phyloP scores from a whole-genome alignment of 2,888 invertebrate genomes.

The Caenorhabditis zanzibari region DNA sequence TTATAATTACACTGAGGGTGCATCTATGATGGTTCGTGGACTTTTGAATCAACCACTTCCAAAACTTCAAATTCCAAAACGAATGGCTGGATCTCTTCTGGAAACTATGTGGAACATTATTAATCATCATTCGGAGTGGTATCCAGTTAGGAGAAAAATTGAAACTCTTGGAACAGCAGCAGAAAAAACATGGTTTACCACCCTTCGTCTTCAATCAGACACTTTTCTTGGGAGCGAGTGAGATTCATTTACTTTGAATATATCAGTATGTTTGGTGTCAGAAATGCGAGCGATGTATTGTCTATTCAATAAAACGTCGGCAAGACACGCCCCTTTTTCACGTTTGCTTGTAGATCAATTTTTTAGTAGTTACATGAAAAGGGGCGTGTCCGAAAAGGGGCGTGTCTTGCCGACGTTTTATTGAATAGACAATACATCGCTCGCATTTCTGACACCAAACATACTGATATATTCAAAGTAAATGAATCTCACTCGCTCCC shows the following conservation, averaged over 20 bases:
- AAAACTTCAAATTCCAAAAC: constrained; percentile 38
- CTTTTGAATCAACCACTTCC: constrained; percentile 60
- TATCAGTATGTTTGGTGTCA: constrained; percentile 6
- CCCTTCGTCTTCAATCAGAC: constrained; percentile 44
- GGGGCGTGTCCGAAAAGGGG: too few relatives aligned
- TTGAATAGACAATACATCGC: too few relatives aligned
- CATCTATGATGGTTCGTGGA: constrained; percentile 73
- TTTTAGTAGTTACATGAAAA: too few relatives aligned
- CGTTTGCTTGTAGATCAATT: too few relatives aligned
- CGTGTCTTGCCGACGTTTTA: too few relatives aligned
- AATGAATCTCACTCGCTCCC: constrained; percentile 43
- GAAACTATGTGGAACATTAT: constrained; percentile 73
- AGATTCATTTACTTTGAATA: neutral
- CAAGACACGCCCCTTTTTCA: too few relatives aligned
- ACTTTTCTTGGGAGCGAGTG: constrained; percentile 54
- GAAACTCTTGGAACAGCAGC: constrained; percentile 65
- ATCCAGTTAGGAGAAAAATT: constrained; percentile 63
- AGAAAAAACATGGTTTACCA: constrained; percentile 35
- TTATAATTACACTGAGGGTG: constrained; percentile 73
- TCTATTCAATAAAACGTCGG: too few relatives aligned
- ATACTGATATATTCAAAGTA: neutral
- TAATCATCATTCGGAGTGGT: constrained; percentile 73
- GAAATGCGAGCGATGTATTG: constrained; percentile 67
- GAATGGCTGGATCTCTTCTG: constrained; percentile 62
- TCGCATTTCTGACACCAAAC: too few relatives aligned